phyloP scores from a whole-genome alignment of 2,113 vertebrate species.

The Jacana jacana region DNA sequence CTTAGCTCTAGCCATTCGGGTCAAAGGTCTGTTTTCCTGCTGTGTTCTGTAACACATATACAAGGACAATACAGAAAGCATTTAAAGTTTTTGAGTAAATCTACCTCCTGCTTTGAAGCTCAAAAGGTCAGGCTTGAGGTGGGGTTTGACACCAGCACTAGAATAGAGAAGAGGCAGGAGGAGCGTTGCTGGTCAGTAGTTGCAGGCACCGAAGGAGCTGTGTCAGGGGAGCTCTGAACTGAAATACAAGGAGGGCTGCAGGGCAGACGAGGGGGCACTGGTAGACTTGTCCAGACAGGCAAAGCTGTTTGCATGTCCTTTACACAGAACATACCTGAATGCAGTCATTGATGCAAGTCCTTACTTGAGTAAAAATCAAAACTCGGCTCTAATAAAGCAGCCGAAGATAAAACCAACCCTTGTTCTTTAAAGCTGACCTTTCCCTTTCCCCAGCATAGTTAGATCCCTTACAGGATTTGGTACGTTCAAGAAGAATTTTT shows the following conservation, averaged over 20 bases:
- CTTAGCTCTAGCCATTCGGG: background rate
- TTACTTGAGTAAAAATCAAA: slow-evolving; percentile 26
- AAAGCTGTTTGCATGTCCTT: background rate
- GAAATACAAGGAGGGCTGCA: background rate
- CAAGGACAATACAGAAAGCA: background rate
- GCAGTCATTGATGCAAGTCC: background rate
- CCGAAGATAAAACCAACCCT: slow-evolving; percentile 23
- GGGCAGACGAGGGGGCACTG: background rate
- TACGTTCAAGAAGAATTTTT: slow-evolving; percentile 40
- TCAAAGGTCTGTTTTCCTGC: background rate
- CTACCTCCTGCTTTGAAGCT: slow-evolving; percentile 27
- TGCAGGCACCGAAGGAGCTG: background rate
- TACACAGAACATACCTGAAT: background rate
- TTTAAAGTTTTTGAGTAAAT: slow-evolving; percentile 14
- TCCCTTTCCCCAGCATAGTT: background rate
- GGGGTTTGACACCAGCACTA: background rate
- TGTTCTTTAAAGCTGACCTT: slow-evolving; percentile 54
- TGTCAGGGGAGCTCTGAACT: background rate
- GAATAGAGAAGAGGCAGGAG: background rate
- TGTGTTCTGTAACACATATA: background rate
- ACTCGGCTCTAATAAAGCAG: background rate
- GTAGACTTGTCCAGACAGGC: background rate
- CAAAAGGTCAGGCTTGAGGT: slow-evolving; percentile 31
- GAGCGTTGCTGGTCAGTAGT: background rate
- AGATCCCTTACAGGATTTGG: slow-evolving; percentile 54